A percentile compares a stretch with the other conserved stretches of the same genome.
Conservation (phyloP, 2,888 invertebrate species). For the Eueremaeus valkanovi region DNA sequence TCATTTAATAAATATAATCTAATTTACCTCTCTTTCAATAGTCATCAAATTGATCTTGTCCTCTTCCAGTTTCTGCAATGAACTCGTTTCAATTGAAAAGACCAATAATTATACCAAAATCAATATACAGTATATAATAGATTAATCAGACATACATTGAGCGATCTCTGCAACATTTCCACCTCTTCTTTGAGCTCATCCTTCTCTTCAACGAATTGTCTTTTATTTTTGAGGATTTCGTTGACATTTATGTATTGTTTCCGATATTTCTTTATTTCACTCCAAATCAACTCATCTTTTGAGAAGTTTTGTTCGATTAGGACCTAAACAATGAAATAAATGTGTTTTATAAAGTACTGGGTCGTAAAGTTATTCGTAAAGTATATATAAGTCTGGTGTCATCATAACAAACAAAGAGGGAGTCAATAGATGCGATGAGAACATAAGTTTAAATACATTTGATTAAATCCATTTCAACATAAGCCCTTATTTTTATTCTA, state of each 20-base stretch:
- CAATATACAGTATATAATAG: not conserved
- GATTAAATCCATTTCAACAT: no score
- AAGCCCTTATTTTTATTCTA: no score
- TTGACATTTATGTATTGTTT: slow-evolving; percentile 72
- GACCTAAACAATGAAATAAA: not conserved
- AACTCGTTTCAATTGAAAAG: no score
- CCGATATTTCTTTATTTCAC: slow-evolving; percentile 71
- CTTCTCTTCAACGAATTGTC: slow-evolving; percentile 40
- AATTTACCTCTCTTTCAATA: slow-evolving; percentile 57
- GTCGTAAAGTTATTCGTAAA: not conserved
- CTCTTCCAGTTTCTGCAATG: slow-evolving; percentile 49
- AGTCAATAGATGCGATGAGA: not conserved
- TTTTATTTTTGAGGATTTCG: slow-evolving; percentile 49
- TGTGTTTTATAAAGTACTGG: no score
- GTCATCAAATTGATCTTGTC: slow-evolving; percentile 48
- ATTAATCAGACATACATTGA: slow-evolving; percentile 33
- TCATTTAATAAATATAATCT: not conserved
- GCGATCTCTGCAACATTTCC: slow-evolving; percentile 42
- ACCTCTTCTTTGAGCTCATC: slow-evolving; percentile 44
- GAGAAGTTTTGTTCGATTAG: slow-evolving; percentile 63
- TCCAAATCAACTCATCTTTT: slow-evolving; percentile 60
- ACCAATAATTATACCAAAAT: no score
- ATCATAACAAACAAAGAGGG: no score
- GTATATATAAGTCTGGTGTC: no score
- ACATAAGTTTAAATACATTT: no score